Conservation (phyloP, 2,888 invertebrate genomes). For the Drosophila buzzatii region DNA sequence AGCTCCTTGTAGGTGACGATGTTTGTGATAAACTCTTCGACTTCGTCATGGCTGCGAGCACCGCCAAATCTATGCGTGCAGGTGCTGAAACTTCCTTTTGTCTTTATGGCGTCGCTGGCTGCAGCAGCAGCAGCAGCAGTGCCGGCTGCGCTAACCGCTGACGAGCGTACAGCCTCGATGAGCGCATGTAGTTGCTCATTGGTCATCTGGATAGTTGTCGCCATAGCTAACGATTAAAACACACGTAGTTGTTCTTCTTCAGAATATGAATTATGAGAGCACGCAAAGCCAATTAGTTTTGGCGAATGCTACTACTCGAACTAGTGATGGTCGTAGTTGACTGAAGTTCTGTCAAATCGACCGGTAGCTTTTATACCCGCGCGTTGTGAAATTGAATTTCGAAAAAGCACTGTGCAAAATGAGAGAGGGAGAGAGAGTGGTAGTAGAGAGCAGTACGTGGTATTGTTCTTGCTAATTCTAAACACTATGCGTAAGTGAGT, state of each 20-base stretch:
- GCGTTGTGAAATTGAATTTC: slow-evolving; percentile 64
- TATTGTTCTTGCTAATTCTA: slow-evolving; percentile 19
- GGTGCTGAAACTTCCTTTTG: slow-evolving; percentile 79
- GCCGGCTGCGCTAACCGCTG: slow-evolving; percentile 50
- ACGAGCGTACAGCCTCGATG: slow-evolving; percentile 74
- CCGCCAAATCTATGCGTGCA: slow-evolving; percentile 76
- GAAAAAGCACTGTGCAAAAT: slow-evolving; percentile 46
- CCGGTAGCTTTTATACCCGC: slow-evolving; percentile 46
- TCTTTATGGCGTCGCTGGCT: slow-evolving; percentile 34
- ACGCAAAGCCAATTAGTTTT: slow-evolving; percentile 61
- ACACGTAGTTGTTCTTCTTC: slow-evolving; percentile 16
- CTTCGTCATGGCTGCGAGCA: slow-evolving; percentile 80
- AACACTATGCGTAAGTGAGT: slow-evolving; percentile 23
- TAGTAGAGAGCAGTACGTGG: not conserved
- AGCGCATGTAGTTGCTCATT: slow-evolving; percentile 80
- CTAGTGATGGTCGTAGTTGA: slow-evolving; percentile 45
- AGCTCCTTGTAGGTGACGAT: slow-evolving; percentile 82
- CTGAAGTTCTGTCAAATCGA: slow-evolving; percentile 34
- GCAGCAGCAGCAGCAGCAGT: slow-evolving; percentile 37
- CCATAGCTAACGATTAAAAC: slow-evolving; percentile 47
- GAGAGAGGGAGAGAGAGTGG: slow-evolving; percentile 7
- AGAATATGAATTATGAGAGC: slow-evolving; percentile 29
- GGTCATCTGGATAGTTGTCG: slow-evolving; percentile 74
- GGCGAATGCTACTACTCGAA: slow-evolving; percentile 64
- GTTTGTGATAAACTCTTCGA: slow-evolving; percentile 82